Evolutionary conservation across 2,888 invertebrate species (phyloP).

Genomic region (Cordilura impudica): DNA sequence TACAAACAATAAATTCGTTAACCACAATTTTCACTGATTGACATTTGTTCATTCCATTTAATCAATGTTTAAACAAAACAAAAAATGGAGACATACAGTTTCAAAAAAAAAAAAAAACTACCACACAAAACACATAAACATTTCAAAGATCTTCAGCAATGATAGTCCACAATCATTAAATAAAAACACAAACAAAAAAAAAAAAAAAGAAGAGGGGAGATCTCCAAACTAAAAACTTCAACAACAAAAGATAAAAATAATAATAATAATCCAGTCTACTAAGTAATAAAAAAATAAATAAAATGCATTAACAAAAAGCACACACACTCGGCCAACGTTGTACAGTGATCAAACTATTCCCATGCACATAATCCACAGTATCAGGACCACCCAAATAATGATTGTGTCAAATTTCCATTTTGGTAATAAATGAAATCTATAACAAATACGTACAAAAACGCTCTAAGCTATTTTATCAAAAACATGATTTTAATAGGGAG

Average conservation of each 20-base stretch:
- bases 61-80: conserved; percentile 6
- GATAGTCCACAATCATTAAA: conserved; percentile 24
- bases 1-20: conserved; percentile 14
- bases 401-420: conserved; percentile 59
- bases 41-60: conserved; percentile 30
- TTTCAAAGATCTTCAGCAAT: conserved; percentile 36
- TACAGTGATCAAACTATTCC: neutral
- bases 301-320: conserved; percentile 15
- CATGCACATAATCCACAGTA: neutral
- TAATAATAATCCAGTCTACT: neutral
- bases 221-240: conserved; percentile 7
- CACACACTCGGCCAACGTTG: neutral
- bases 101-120: neutral
- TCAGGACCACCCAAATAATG: conserved; percentile 59
- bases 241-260: neutral
- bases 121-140: conserved; percentile 13
- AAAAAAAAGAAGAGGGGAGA: conserved; percentile 20
- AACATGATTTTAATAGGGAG: neutral
- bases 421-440: conserved; percentile 56
- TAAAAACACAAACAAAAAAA: conserved; percentile 12
- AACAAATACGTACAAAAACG: neutral
- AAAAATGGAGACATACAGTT: neutral
- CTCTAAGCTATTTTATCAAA: neutral
- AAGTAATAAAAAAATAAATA: conserved; percentile 4
- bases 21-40: conserved; percentile 32